Base-by-base conservation (phyloP, 2,888 invertebrate genomes). In the Adineta ricciae region DNA sequence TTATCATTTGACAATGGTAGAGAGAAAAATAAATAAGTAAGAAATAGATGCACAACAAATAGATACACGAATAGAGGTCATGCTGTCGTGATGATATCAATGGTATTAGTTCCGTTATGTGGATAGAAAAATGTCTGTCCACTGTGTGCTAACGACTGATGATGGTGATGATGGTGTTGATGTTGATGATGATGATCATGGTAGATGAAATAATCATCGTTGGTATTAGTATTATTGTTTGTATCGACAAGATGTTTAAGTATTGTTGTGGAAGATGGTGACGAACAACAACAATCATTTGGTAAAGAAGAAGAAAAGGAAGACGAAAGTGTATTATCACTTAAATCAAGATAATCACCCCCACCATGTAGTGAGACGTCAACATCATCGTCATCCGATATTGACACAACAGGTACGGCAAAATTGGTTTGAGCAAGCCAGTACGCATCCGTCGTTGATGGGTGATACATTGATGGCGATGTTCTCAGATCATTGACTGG, bases 381-480 rank as follows among this genome's bases (percentile, higher is more conserved):
- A 41, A 41, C 41, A 41, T 41, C 38, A 41, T 78, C 78, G 41
- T 78, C 78, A 41, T 78, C 78, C 8, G 78, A 78, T 38, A 14
- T 41, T n/a, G 41, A 41, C 24, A 41, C 9, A 41, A 41, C 78
- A 41, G 78, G 78, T 78, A 78, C 41, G 14, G 78, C 78, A 78
- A 78, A 78, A 78, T 78, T 78, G 38, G 78, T 41, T 78, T 78
- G 78, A 41, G 38, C 41, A n/a, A 78, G 78, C 78, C 78, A 78
- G 41, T 41, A 78, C n/a, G 78, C 41, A 78, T 78, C 78, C 16
- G 64, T 64, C 19, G 64, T 32, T 36, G 32, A 32, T 32, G 64
- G 64, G 32, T 64, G 32, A 64, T 64, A 64, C 64, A 64, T 64
- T 32, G 64, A 32, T 32, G 64, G 14, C 19, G 64, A 32, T 64